Base-by-base conservation (phyloP, 2,888 invertebrate species). In the Schizotus pectinicornis region DNA sequence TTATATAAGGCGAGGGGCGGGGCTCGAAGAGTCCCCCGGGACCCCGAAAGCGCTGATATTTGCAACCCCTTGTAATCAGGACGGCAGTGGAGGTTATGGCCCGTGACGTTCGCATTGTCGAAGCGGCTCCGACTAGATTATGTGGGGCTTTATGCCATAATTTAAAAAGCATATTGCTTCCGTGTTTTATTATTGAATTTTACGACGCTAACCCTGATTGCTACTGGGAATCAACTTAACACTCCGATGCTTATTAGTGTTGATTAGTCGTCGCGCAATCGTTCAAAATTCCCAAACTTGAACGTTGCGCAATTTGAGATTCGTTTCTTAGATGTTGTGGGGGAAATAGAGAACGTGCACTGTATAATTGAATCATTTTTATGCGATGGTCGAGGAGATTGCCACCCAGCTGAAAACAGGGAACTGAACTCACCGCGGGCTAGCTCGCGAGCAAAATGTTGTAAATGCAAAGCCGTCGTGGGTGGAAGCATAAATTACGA, bases 1-100 rank as follows among this genome's bases (percentile, higher is more conserved):
- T 64, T 64, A 60, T 64, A 64, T 64, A 64, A 49, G 54, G 45
- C 35, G 50, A 35, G 58, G 60, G 55, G 55, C 55, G 56, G 45
- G 14, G 46, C 46, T 37, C 38, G 11, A 11, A 43, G 39, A 49
- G 39, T 48, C 85, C 84, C 83, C 80, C 74, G 77, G 84, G 81
- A 59, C 7, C 81, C 83, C 82, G 82, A 83, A 86, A 83, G 84
- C 86, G 85, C 82, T 86, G 86, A 85, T 86, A 86, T 86, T 86
- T 86, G 84, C 83, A 85, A 81, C 85, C 78, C 79, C 70, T 71
- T 71, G 74, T 76, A 78, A 79, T 79, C 78, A 78, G 75, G 77
- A 53, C 69, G 70, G 70, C 65, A 70, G 65, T 49, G 63, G 59
- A 68, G 65, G 73, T 78, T 78, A 79, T 78, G 78, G 77, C 71